A percentile compares a stretch with the other conserved stretches of the same genome.
Conservation (phyloP, 2,113 vertebrate species). For the Percopsis transmontana region DNA sequence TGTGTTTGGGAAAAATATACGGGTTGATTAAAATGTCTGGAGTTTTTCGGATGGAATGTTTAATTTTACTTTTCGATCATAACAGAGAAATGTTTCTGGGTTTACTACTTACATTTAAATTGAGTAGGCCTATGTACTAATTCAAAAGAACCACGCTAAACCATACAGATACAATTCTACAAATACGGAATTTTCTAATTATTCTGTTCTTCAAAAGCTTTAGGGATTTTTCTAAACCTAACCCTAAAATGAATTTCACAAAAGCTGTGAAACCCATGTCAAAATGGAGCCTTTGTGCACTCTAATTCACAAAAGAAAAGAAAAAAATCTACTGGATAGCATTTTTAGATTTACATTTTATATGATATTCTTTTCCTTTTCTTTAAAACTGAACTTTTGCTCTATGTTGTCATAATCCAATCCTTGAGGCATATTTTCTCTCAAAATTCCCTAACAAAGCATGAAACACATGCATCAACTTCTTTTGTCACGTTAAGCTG, state of each 20-base stretch:
- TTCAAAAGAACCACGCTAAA: background rate
- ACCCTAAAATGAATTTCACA: slow-evolving; percentile 8
- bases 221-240: slow-evolving; percentile 1
- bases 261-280: background rate
- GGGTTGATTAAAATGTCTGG: slow-evolving; percentile 36
- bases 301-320: slow-evolving; percentile 5
- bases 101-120: background rate
- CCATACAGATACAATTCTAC: no score
- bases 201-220: background rate
- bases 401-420: slow-evolving; percentile 30
- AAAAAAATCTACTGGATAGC: background rate
- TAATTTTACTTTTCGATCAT: background rate
- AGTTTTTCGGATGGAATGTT: slow-evolving; percentile 9
- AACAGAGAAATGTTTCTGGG: slow-evolving; percentile 2
- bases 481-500: slow-evolving; percentile 75
- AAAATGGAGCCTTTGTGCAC: slow-evolving; percentile 3
- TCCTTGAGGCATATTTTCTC: slow-evolving; percentile 38
- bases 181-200: background rate
- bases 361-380: slow-evolving; percentile 14
- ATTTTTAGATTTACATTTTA: slow-evolving; percentile 21
- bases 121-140: no score
- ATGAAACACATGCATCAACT: slow-evolving; percentile 50
- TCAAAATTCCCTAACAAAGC: slow-evolving; percentile 61
- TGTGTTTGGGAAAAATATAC: slow-evolving; percentile 46
- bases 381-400: slow-evolving; percentile 36